Evolutionary conservation across 1,140 invertebrate genomes (phyloP).

Genomic region (Tetramorium alpestre): DNA sequence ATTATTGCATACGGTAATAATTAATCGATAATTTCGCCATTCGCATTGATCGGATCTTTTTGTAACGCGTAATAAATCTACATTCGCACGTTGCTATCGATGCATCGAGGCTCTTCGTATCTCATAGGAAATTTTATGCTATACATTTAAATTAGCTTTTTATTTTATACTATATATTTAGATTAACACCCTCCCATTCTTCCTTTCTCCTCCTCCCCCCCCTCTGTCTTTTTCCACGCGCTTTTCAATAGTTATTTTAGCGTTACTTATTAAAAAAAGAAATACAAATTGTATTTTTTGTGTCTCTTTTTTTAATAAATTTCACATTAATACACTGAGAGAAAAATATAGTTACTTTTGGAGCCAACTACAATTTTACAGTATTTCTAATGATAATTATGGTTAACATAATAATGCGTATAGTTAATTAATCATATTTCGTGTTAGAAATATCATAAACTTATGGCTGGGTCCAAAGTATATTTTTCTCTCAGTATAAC

Average conservation of each 20-base stretch:
- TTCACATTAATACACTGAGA: too few species aligned
- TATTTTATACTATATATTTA: slow-evolving; percentile 6
- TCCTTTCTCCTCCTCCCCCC: background rate
- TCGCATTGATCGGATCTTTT: slow-evolving; percentile 6
- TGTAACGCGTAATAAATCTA: slow-evolving; percentile 6
- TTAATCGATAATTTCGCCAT: slow-evolving; percentile 1
- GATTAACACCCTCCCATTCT: background rate
- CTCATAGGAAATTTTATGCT: background rate
- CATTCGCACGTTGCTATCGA: background rate
- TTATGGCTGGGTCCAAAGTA: too few species aligned
- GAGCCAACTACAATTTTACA: too few species aligned
- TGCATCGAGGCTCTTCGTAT: background rate
- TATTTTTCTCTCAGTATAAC: too few species aligned
- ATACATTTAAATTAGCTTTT: slow-evolving; percentile 2
- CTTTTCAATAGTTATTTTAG: background rate
- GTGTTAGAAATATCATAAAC: too few species aligned
- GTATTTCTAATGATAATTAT: too few species aligned
- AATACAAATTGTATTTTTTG: background rate
- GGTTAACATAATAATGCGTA: too few species aligned
- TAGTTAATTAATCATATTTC: too few species aligned
- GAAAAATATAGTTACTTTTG: too few species aligned
- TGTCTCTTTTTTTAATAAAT: background rate
- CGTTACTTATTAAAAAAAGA: background rate
- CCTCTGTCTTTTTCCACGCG: background rate
- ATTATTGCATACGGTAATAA: slow-evolving; percentile 21